Evolutionary conservation across 2,113 vertebrate genomes (phyloP).

Genomic region (Lontra canadensis): DNA sequence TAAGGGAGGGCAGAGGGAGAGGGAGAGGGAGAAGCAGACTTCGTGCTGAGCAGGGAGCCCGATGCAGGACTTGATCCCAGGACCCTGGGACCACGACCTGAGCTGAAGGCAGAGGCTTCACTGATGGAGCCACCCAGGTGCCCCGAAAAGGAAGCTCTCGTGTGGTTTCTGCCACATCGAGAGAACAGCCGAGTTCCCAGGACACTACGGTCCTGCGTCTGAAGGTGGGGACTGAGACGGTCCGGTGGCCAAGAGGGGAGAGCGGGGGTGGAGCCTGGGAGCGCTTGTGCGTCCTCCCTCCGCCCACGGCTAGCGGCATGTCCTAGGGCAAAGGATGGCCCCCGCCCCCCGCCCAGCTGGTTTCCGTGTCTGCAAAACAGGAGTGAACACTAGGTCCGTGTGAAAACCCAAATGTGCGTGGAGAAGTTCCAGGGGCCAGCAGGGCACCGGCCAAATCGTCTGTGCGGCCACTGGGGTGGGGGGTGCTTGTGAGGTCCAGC

Average conservation of each 20-base stretch:
- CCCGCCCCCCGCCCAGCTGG: too few relatives aligned
- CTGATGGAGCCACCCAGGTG: not conserved
- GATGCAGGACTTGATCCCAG: not conserved
- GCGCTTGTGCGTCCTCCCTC: rapidly evolving
- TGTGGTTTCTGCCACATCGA: rapidly evolving
- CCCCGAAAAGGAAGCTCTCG: rapidly evolving
- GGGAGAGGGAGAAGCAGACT: too few relatives aligned
- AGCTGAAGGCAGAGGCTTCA: too few relatives aligned
- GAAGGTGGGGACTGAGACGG: too few relatives aligned
- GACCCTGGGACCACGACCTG: not conserved
- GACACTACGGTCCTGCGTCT: not conserved
- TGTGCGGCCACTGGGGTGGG: rapidly evolving
- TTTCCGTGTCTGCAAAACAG: not conserved
- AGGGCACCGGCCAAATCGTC: rapidly evolving
- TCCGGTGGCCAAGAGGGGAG: not conserved
- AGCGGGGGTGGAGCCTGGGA: not conserved
- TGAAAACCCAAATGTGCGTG: rapidly evolving
- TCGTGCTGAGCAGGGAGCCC: too few relatives aligned
- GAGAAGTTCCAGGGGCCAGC: not conserved
- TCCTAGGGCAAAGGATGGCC: rapidly evolving
- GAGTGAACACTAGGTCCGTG: rapidly evolving
- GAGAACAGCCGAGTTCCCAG: rapidly evolving
- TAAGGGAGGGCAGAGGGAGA: too few relatives aligned
- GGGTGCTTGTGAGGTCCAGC: not conserved
- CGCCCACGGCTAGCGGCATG: rapidly evolving